phyloP scores from a whole-genome alignment of 2,113 vertebrate species.

The Myrmecophaga tridactyla region DNA sequence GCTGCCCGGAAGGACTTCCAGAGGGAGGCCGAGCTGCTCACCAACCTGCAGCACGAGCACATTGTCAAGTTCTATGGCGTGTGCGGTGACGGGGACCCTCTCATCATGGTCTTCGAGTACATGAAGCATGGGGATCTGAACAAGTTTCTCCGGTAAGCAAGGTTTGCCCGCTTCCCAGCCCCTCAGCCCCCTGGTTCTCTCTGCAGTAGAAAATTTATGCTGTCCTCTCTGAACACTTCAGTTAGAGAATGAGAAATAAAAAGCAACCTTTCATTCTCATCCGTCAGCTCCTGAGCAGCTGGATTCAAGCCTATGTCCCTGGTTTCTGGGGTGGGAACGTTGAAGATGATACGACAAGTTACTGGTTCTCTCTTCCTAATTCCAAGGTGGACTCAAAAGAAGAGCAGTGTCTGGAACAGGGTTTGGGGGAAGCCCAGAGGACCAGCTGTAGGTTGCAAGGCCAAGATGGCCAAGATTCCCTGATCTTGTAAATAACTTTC shows the following conservation, averaged over 20 bases:
- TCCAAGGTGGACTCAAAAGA: not conserved
- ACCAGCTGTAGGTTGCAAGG: not conserved
- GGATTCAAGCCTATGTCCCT: not conserved
- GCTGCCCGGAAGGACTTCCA: conserved; percentile 98
- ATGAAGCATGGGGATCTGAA: conserved; percentile 99
- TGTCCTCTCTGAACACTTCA: fast-evolving
- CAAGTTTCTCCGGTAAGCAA: conserved; percentile 93
- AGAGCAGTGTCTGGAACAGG: not conserved
- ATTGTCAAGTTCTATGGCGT: conserved; percentile 98
- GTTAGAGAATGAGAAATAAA: not conserved
- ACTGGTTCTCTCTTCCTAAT: not conserved
- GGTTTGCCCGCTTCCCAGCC: fast-evolving
- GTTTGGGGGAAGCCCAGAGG: not conserved
- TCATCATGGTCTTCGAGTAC: conserved; percentile 99
- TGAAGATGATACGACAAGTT: not conserved
- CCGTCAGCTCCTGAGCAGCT: not conserved
- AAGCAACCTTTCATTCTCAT: not conserved
- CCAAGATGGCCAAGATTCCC: not conserved
- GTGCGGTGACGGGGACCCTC: conserved; percentile 95
- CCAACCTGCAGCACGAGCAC: conserved; percentile 97
- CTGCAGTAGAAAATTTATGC: not conserved
- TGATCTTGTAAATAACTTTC: not conserved
- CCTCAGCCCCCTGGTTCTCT: fast-evolving
- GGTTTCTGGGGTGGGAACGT: not conserved
- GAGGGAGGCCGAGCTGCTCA: conserved; percentile 96